Evolutionary conservation across 92 coral and sea anemone genomes (phyloP), one percentile per base, ranked within the genome.

Genomic region (Parazoanthus atlanticus): DNA sequence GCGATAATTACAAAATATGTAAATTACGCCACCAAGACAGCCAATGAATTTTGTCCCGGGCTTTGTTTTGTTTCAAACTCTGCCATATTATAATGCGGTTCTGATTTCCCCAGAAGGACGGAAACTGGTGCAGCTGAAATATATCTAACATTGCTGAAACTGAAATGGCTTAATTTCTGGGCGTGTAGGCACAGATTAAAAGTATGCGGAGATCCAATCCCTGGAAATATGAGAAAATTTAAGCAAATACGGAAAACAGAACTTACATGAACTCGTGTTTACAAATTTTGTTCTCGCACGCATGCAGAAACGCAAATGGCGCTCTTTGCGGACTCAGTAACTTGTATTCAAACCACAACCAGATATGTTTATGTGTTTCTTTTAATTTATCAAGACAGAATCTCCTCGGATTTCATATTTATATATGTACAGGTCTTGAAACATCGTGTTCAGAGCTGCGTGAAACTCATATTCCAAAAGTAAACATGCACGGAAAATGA

Each of bases 381-480:
- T 84, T 84, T 84, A 84, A 84, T 84, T 67, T 84, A 43, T 84
- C 67, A 84, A 67, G 87, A 65, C 9, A 66, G 56, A 80, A 64
- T 82, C 54, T 82, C 49, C 34, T 19, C 52, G 49, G 78, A 70
- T 31, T 69, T 70, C 87, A 74, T 84, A 84, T 84, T 84, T 84
- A 84, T 84, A 84, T 84, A 84, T 84, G 30, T 84, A 84, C 79
- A 84, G 33, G 76, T 84, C 67, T 36, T 19, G 28, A 69, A 66
- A 69, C 54, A 41, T 41, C 87, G 38, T 70, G 78, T 84, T 40
- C 8, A 70, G 87, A 84, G 66, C 78, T 84, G 87, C 66, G 56
- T 71, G 78, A 71, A 70, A 78, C 65, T 78, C 65, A 16, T 78
- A 43, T 78, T 43, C 76, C 54, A 43, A 84, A 84, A 84, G 78